Base-by-base conservation (phyloP, 2,113 vertebrate species). In the Ailurus styani region DNA sequence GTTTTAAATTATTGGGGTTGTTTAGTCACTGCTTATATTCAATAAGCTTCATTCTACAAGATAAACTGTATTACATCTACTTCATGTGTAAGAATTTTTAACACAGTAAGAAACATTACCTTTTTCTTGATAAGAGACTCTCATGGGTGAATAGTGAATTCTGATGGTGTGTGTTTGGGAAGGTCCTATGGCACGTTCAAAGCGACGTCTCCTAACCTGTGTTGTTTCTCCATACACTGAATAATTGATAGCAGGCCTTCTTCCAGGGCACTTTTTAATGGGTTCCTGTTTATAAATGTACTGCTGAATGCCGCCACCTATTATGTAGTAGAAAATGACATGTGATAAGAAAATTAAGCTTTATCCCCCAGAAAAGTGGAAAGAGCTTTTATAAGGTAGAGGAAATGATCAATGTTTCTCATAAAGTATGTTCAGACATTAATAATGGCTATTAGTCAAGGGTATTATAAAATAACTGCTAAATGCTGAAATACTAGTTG, bases 291-390 rank as follows among this genome's bases (percentile, higher is more conserved):
- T 99, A 95, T 99, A 99, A 37, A 98, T 99, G 0, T 99, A 99
- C 98, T 99, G 99, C 97, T 99, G 99, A 87, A 99, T 98, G 12
- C 95, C 93, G 81, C 99, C 99, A 64, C 99, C 99, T 99, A 25
- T 5, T 97, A 64, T 31, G 10, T 93, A 57, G 77, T 77, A 82
- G 87, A 90, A 91, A 94, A 70, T 57, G 47, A 81, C 6, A 62
- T 29, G 9, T 42, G 79, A 70, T 90, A 37, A 77, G 55, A 73
- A 94, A 78, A 27, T 89, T 75, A 54, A 81, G 86, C 12, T 60
- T 66, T 78, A 78, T 84, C 15, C 73, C 37, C 31, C 40, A 47
- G 90, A 85, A 88, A 75, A 12, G 23, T 90, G 1, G 20, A 94
- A 78, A 50, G 25, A 88, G 4, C 68, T 87, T 96, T 91, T 54